These are phyloP conservation scores for Macrostomum cliftonense DNA, from an alignment of 2,888 invertebrate genomes.

Conservation along the genomic window DNA sequence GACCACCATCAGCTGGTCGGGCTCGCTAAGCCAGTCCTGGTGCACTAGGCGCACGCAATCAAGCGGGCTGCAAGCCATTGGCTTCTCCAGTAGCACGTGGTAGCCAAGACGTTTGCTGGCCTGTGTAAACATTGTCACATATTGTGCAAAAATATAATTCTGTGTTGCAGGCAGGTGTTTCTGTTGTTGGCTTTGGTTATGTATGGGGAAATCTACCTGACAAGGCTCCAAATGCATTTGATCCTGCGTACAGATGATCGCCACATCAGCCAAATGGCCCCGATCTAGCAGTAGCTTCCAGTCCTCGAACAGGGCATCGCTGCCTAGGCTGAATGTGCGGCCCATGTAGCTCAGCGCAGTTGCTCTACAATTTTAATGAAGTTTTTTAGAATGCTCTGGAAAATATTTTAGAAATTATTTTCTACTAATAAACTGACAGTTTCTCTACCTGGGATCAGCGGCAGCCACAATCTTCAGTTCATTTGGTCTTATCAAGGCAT, in stretches of 20 bases:
- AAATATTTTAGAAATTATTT: no score
- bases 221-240: constrained; percentile 17
- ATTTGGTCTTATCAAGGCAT: constrained; percentile 22
- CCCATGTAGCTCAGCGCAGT: constrained; percentile 8
- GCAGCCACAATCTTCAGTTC: constrained; percentile 22
- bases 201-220: no score
- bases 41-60: no score
- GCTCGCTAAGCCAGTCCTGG: not conserved
- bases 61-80: constrained; percentile 33
- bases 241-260: constrained; percentile 33
- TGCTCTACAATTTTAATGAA: constrained; percentile 4
- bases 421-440: constrained; percentile 1
- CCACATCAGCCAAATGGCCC: constrained; percentile 34
- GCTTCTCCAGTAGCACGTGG: constrained; percentile 39
- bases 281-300: constrained; percentile 21
- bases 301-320: constrained; percentile 15
- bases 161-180: no score
- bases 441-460: constrained; percentile 13
- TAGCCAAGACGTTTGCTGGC: constrained; percentile 22
- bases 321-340: constrained; percentile 7
- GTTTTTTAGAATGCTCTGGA: not conserved
- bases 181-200: no score
- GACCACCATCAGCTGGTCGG: constrained; percentile 25
- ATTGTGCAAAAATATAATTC: no score
- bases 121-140: no score